These are phyloP conservation scores for Tupiocoris notatus DNA, from an alignment of 2,888 invertebrate species.

Conservation along the genomic window DNA sequence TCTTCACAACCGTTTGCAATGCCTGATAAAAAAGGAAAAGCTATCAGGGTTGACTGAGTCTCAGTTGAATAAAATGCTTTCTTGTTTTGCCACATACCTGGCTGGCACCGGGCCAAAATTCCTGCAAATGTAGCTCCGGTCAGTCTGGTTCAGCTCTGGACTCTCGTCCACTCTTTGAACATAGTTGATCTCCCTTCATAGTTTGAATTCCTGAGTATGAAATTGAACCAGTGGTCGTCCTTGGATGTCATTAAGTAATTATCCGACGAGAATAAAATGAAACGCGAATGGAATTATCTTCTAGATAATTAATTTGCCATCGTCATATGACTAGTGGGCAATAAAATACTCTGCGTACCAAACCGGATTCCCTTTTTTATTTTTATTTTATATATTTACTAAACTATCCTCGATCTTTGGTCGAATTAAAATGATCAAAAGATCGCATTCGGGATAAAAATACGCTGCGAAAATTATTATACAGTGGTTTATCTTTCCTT, in stretches of 20 bases:
- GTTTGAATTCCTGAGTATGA: neutral
- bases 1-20: neutral
- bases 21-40: neutral
- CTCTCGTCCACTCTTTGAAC: neutral
- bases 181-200: neutral
- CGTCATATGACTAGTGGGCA: no score
- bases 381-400: no score
- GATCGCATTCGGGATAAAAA: no score
- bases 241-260: neutral
- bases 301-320: no score
- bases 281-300: no score
- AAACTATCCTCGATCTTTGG: no score
- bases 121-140: neutral
- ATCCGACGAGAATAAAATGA: neutral
- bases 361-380: no score
- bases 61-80: neutral
- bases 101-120: neutral
- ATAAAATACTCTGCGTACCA: no score
- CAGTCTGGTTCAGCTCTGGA: neutral
- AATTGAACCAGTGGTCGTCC: neutral
- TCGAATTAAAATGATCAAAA: no score
- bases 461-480: no score
- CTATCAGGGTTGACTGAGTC: neutral
- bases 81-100: no score
- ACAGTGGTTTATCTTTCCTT: no score